These are phyloP conservation scores for Dysmachus trigonus DNA, from an alignment of 2,888 invertebrate genomes.

Conservation along the genomic window DNA sequence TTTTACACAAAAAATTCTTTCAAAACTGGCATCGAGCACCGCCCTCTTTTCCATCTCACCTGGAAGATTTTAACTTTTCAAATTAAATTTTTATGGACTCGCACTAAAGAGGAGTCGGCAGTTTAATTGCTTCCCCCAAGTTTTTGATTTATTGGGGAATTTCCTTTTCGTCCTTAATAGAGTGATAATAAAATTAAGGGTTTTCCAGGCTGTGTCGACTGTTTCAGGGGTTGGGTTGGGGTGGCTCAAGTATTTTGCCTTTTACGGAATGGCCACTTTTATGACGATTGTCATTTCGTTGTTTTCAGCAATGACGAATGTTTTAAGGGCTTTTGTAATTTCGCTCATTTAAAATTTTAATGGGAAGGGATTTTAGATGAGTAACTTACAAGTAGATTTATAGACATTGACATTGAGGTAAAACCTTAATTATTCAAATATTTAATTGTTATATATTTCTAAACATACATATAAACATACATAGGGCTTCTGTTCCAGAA, in stretches of 20 bases:
- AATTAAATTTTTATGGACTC: conserved; percentile 27
- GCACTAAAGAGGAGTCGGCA: conserved; percentile 22
- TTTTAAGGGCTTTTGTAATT: background rate
- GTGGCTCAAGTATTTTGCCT: background rate
- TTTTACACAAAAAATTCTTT: background rate
- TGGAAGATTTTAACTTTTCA: conserved; percentile 13
- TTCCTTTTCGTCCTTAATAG: background rate
- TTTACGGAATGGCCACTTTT: background rate
- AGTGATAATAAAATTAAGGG: conserved; percentile 30
- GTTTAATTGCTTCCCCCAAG: background rate
- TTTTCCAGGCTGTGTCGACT: background rate
- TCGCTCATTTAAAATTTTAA: background rate
- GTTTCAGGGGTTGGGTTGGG: background rate
- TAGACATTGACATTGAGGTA: background rate
- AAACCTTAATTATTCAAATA: background rate
- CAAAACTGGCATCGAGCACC: background rate
- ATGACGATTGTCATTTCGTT: background rate
- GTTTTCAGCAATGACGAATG: background rate
- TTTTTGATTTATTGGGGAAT: conserved; percentile 20
- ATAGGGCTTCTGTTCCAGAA: background rate
- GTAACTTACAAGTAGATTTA: background rate
- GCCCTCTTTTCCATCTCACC: background rate
- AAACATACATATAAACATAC: background rate
- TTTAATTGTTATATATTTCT: background rate
- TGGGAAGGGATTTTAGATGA: background rate